Conservation (phyloP, 2,113 vertebrate genomes). For the Spheniscus mendiculus region DNA sequence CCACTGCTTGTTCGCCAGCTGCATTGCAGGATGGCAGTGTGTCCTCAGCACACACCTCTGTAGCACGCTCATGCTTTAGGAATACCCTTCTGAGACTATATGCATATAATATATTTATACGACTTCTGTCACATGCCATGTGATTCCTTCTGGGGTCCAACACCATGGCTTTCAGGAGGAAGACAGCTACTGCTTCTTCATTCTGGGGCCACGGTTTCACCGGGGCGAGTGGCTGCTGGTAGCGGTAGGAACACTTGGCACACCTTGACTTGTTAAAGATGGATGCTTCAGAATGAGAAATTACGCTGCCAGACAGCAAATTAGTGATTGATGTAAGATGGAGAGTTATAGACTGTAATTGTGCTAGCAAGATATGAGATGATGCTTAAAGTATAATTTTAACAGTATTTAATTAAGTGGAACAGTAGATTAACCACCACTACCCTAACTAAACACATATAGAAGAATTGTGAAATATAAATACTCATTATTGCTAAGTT, state of each 20-base stretch:
- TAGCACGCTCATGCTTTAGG: neutral
- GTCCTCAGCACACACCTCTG: neutral
- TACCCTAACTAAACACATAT: neutral
- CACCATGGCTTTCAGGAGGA: neutral
- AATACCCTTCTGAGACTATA: neutral
- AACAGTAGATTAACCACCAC: neutral
- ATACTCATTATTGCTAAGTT: neutral
- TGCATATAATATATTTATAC: neutral
- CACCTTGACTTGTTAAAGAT: neutral
- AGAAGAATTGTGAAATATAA: neutral
- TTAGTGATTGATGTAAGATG: neutral
- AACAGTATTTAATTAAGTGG: constrained; percentile 7
- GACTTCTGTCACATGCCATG: neutral
- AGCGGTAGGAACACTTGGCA: neutral
- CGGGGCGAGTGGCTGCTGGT: neutral
- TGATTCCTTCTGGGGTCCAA: neutral
- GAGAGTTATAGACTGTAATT: neutral
- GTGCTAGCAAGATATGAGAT: neutral
- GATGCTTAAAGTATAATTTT: neutral
- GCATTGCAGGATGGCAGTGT: neutral
- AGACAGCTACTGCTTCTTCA: neutral
- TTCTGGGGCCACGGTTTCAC: neutral
- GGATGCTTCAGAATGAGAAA: neutral
- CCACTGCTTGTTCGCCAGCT: neutral
- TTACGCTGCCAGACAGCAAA: neutral